Percentiles rank a stretch among this genome's conserved stretches.
Conservation (phyloP, 2,888 invertebrate species). For the Drosophila yooni region DNA sequence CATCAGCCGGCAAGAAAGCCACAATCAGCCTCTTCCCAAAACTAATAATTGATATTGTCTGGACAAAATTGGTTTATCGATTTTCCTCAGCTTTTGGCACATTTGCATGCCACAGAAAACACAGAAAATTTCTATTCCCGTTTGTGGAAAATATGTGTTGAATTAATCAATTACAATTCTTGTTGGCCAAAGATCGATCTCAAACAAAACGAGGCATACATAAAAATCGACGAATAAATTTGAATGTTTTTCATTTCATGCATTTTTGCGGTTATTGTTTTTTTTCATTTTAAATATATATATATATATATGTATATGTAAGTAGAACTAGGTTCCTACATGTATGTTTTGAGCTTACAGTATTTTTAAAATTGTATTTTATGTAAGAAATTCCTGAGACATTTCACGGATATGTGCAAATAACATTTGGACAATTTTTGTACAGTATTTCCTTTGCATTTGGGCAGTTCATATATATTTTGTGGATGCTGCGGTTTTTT, state of each 20-base stretch:
- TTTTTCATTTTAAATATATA: not conserved
- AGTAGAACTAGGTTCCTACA: conserved; percentile 52
- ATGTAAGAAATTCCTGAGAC: conserved; percentile 82
- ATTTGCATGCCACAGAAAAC: conserved; percentile 18
- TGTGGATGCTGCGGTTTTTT: conserved; percentile 9
- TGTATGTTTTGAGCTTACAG: conserved; percentile 39
- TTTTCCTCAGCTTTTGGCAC: conserved; percentile 4
- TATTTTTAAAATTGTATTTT: conserved; percentile 34
- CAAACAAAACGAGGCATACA: not conserved
- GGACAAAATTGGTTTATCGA: not conserved
- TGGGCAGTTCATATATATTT: conserved; percentile 29
- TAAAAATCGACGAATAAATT: conserved; percentile 4
- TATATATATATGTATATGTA: conserved; percentile 17
- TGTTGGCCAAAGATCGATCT: conserved; percentile 5
- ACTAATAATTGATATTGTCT: not conserved
- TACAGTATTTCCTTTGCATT: conserved; percentile 35
- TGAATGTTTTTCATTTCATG: conserved; percentile 1
- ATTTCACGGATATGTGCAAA: conserved; percentile 84
- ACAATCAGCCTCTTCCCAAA: not conserved
- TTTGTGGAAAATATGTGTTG: conserved; percentile 5
- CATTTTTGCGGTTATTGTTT: conserved; percentile 1
- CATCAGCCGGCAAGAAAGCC: not conserved
- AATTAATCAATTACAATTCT: conserved; percentile 14
- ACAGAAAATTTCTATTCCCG: not conserved
- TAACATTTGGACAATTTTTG: conserved; percentile 76